Percentiles rank a stretch among this genome's conserved stretches.
Evolutionary conservation across 2,888 invertebrate species (phyloP).

Genomic region (Ophion slaviceki): DNA sequence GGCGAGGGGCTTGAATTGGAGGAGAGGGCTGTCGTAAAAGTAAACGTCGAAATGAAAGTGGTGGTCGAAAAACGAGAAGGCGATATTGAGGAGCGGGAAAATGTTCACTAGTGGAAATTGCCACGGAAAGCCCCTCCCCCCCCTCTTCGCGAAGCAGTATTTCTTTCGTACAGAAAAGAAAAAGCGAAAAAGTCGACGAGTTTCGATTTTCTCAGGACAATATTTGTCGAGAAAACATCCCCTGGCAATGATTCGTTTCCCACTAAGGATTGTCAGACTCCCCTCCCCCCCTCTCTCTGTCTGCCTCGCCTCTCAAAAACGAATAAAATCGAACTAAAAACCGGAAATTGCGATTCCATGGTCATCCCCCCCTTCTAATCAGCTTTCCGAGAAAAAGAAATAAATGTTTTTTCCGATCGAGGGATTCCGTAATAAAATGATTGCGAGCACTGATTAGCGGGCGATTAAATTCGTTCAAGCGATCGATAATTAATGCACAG

Average conservation of each 20-base stretch:
- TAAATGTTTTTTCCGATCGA: not conserved
- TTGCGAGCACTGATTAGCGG: constrained; percentile 36
- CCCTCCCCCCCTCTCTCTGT: not conserved
- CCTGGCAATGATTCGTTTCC: constrained; percentile 60
- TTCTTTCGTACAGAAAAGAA: constrained; percentile 24
- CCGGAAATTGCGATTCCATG: constrained; percentile 1
- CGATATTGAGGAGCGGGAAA: constrained; percentile 40
- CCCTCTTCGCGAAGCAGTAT: constrained; percentile 5
- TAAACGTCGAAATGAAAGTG: constrained; percentile 21
- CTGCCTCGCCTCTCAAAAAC: not conserved
- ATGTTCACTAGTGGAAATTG: constrained; percentile 42
- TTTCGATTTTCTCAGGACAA: constrained; percentile 66
- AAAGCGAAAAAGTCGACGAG: constrained; percentile 48
- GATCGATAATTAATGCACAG: constrained; percentile 39
- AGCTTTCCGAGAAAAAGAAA: not conserved
- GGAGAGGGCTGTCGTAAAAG: constrained; percentile 23
- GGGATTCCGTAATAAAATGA: constrained; percentile 37
- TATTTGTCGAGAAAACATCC: constrained; percentile 66
- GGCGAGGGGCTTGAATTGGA: not conserved
- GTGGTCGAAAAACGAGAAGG: constrained; percentile 39
- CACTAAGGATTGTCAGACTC: constrained; percentile 8
- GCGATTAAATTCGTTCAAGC: constrained; percentile 24
- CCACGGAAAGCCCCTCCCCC: constrained; percentile 32
- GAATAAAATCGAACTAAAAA: not conserved
- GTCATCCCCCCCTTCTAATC: not conserved